Conservation (phyloP, 1,140 invertebrate species). For the Zaprionus vittiger region DNA sequence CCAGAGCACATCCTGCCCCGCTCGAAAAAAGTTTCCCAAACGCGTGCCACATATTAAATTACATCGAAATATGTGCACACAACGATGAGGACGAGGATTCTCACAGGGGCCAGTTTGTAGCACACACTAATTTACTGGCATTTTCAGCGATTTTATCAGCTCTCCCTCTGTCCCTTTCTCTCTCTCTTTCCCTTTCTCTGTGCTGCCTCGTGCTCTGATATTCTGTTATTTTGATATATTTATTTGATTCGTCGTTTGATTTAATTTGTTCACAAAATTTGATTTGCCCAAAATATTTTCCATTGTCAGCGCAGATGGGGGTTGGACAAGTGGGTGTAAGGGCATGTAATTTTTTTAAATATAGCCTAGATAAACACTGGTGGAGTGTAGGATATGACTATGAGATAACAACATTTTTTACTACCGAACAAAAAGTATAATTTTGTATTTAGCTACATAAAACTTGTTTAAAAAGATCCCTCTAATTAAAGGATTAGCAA, state of each 20-base stretch:
- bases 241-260: constrained; percentile 62
- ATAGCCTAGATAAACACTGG: background rate
- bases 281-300: constrained; percentile 42
- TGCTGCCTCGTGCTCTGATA: constrained; percentile 8
- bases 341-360: constrained; percentile 3
- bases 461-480: too few relatives aligned
- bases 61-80: constrained; percentile 78
- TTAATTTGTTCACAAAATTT: constrained; percentile 71
- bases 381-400: background rate
- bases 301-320: background rate
- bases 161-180: background rate
- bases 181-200: background rate
- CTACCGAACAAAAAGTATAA: too few relatives aligned
- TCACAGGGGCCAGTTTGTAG: constrained; percentile 58
- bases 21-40: constrained; percentile 62
- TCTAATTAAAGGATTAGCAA: too few relatives aligned
- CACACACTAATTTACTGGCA: constrained; percentile 69
- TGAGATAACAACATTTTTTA: background rate
- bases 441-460: too few relatives aligned
- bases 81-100: constrained; percentile 31
- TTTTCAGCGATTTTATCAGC: constrained; percentile 67
- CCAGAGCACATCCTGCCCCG: constrained; percentile 46
- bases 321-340: background rate
- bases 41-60: constrained; percentile 82
- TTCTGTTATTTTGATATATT: constrained; percentile 76